Conservation (phyloP, 2,113 vertebrate species). For the Ivindomyrus marchei region DNA sequence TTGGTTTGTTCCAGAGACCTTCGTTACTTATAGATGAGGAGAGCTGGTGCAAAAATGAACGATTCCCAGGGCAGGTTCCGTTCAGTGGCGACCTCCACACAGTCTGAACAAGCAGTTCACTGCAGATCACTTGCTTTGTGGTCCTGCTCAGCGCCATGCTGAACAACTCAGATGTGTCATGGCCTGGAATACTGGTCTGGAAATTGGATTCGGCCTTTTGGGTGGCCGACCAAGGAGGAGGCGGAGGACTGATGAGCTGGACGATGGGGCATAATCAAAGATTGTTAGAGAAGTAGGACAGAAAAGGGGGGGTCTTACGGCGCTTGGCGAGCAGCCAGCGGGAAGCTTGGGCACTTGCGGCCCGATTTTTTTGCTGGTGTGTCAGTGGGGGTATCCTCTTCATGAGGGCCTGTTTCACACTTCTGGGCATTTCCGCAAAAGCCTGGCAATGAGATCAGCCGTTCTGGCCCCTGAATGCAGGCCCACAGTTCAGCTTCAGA, state of each 20-base stretch:
- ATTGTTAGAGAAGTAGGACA: conserved; percentile 35
- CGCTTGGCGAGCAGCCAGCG: background rate
- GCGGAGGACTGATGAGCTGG: background rate
- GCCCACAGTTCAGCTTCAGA: background rate
- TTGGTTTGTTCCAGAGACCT: background rate
- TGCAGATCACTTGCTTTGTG: background rate
- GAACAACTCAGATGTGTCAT: background rate
- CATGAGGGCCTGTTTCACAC: background rate
- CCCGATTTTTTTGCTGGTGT: background rate
- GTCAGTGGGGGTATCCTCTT: background rate
- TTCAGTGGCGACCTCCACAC: background rate
- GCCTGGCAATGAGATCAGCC: background rate
- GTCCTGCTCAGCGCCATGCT: background rate
- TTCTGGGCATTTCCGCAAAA: background rate
- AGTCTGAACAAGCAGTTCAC: background rate
- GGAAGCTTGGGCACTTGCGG: conserved; percentile 10
- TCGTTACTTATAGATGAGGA: background rate
- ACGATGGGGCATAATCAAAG: conserved; percentile 21
- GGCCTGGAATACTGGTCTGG: conserved; percentile 6
- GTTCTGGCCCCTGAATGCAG: background rate
- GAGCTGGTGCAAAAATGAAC: background rate
- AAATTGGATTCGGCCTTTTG: conserved; percentile 23
- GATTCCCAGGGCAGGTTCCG: background rate
- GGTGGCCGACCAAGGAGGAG: background rate
- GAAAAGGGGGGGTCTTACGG: conserved; percentile 22